Base-by-base conservation (phyloP, 2,113 vertebrate genomes). In the Daubentonia madagascariensis region DNA sequence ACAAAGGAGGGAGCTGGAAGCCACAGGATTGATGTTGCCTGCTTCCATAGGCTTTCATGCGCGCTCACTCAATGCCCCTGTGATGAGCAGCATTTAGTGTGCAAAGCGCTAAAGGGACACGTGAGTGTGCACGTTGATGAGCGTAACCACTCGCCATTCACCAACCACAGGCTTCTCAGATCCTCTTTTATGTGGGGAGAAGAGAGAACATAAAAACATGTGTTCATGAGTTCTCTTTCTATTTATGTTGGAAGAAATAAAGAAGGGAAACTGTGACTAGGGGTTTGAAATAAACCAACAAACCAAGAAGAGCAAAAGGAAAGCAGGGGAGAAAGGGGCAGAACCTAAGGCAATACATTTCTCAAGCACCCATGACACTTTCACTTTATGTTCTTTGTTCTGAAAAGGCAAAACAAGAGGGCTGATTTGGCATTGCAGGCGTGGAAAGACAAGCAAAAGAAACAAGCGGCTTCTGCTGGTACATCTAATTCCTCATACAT, bases 191-290 rank as follows among this genome's bases (percentile, higher is more conserved):
- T 63, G 67, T 63, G 78, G 52, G 35, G 40, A 79, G 37, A 93
- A 83, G 35, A 86, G 43, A 84, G 70, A 85, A 93, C 20, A 63
- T 16, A 63, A 54, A 30, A 91, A 85, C 35, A 45, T 20, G 25
- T 85, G 48, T 89, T 97, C 85, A 72, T n/a, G 76, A 94, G 18
- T 95, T 96, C 50, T 95, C 40, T 96, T 52, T 90, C 59, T 91
- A 32, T 97, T 85, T 91, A 84, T 48, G 12, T 37, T 57, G 57
- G 73, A 79, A 86, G 25, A 89, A 57, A 79, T 0, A 89, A 63
- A 89, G 48, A 94, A 83, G 23, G 11, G 25, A 88, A 72, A 81
- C 20, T 72, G 30, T 73, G 43, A 25, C 32, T 28, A 13, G 65
- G 48, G 65, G 40, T 68, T 91, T 72, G 30, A 93, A 86, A 94